A percentile compares a stretch with the other conserved stretches of the same genome.
phyloP scores from a whole-genome alignment of 2,113 vertebrate species.

The Gasterosteus nipponicus region DNA sequence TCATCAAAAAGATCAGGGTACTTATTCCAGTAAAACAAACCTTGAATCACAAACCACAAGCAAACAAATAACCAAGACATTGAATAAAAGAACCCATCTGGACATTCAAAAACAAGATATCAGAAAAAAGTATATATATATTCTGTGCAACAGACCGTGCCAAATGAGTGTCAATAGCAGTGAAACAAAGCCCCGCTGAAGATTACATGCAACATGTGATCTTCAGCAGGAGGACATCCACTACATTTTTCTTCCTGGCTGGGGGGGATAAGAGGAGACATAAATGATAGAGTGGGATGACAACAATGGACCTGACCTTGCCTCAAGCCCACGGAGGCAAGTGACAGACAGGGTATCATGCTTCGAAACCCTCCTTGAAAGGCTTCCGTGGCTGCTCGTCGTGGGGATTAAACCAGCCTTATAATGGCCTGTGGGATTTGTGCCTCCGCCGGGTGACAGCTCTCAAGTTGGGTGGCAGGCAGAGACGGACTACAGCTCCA shows the following conservation, averaged over 20 bases:
- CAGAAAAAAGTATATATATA: conserved; percentile 27
- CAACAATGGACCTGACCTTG: conserved; percentile 54
- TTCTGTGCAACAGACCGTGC: conserved; percentile 18
- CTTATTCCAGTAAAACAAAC: conserved; percentile 1
- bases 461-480: conserved; percentile 73
- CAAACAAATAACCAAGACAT: neutral
- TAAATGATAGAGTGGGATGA: conserved; percentile 67
- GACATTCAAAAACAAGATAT: conserved; percentile 21
- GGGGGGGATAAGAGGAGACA: conserved; percentile 61
- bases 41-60: conserved; percentile 5
- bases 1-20: neutral
- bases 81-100: neutral
- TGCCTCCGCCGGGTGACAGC: conserved; percentile 72
- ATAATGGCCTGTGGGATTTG: conserved; percentile 80
- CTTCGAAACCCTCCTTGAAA: conserved; percentile 70
- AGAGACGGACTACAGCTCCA: conserved; percentile 66
- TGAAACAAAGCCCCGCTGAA: conserved; percentile 27
- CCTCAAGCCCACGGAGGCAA: conserved; percentile 58
- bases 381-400: conserved; percentile 64
- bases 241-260: conserved; percentile 57
- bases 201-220: conserved; percentile 56
- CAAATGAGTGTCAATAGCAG: conserved; percentile 15
- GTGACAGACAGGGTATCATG: conserved; percentile 77
- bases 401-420: conserved; percentile 75
- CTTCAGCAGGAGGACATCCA: conserved; percentile 51